Conservation (phyloP, 2,888 invertebrate genomes). For the Tortricodes alternella region DNA sequence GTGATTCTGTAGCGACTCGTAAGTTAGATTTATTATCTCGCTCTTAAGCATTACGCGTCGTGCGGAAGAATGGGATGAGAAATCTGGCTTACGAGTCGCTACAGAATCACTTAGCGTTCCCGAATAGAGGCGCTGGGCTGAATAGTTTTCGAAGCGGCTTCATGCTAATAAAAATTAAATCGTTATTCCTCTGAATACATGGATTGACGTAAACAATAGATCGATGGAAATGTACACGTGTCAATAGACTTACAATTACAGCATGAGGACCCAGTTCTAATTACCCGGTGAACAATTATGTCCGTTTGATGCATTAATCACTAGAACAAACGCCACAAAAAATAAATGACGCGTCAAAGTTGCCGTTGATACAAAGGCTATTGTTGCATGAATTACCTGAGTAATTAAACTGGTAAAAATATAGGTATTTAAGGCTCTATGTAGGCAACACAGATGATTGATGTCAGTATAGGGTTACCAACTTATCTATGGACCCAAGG, state of each 20-base stretch:
- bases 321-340: neutral
- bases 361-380: no score
- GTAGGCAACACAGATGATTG: constrained; percentile 21
- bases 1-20: no score
- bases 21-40: no score
- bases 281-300: constrained; percentile 47
- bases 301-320: constrained; percentile 37
- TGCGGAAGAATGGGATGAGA: no score
- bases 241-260: no score
- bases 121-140: no score
- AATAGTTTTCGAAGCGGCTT: neutral
- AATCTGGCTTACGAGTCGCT: no score
- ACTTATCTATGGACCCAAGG: no score
- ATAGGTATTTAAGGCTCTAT: constrained; percentile 27
- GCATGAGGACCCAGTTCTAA: constrained; percentile 34
- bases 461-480: constrained; percentile 26
- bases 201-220: constrained; percentile 41
- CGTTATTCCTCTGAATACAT: neutral
- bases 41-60: no score
- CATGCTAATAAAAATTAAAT: neutral
- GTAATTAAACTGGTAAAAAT: no score
- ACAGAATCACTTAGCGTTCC: no score
- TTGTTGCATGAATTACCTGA: constrained; percentile 62
- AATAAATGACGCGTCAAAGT: no score
- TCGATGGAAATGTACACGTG: constrained; percentile 34